Evolutionary conservation across 2,113 vertebrate species (phyloP).

Genomic region (Trinectes maculatus): DNA sequence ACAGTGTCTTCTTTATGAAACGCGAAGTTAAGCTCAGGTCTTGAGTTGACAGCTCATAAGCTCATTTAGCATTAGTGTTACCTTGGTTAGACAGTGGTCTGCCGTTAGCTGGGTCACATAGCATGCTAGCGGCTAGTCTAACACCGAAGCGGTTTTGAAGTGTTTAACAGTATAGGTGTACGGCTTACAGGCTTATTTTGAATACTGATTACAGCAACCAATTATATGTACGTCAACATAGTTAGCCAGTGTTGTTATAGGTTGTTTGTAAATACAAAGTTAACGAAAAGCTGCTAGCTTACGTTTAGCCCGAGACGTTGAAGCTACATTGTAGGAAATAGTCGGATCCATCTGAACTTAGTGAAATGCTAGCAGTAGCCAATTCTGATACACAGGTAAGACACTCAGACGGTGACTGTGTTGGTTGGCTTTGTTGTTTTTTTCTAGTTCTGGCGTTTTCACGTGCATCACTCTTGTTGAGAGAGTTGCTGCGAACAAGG

Average conservation of each 20-base stretch:
- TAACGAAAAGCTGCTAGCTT: conserved; percentile 21
- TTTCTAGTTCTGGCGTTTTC: neutral
- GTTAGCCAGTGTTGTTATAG: neutral
- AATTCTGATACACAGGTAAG: conserved; percentile 31
- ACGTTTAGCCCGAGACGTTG: conserved; percentile 30
- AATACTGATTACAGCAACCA: neutral
- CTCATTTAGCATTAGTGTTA: conserved; percentile 54
- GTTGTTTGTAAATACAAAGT: neutral
- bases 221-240: neutral
- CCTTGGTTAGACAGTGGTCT: conserved; percentile 27
- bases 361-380: conserved; percentile 46
- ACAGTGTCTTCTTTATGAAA: neutral
- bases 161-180: conserved; percentile 5
- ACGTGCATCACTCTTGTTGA: neutral
- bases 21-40: neutral
- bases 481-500: neutral
- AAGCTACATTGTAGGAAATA: conserved; percentile 65
- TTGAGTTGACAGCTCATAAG: conserved; percentile 64
- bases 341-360: conserved; percentile 49
- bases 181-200: neutral
- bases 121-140: conserved; percentile 64
- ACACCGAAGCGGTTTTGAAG: conserved; percentile 11
- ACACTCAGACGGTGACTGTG: neutral
- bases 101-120: conserved; percentile 40
- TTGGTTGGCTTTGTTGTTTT: conserved; percentile 22